Base-by-base conservation (phyloP, 2,113 vertebrate genomes). In the Cyprinodon tularosa region DNA sequence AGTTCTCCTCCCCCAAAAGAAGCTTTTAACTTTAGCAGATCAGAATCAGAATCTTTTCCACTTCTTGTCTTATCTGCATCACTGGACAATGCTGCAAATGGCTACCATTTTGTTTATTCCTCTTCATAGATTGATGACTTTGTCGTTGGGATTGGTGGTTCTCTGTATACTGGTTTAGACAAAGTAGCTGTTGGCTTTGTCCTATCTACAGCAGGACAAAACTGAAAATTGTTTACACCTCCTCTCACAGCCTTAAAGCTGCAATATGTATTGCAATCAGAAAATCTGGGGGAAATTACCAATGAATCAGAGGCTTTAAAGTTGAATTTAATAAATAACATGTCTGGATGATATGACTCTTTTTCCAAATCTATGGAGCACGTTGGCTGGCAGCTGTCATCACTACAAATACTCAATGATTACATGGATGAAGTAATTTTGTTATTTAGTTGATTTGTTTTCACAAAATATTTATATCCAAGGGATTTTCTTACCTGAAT, bases 361-460 rank as follows among this genome's bases (percentile, higher is more conserved):
- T 59, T 15, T 20, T 47, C 63, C 80, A 68, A 80, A 63, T 48
- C 17, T 64, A 78, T 70, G 9, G 66, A 36, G 71, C 20, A 39
- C 10, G 53, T 4, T 4, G 37, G 14, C n/a, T 63, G 64, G 45
- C 75, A 83, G 76, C 65, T 80, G 71, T 5, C 45, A 72, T 14
- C 68, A 45, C 50, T 77, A 74, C 70, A 81, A 72, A 66, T 39
- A 36, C 70, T 6, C 15, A 4, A 76, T 57, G 22, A 44, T 85
- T 84, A 14, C 73, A 74, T 61, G 40, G 8, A 38, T 90, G 81
- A 59, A 7, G 4, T 72, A 5, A 87, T 50, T 48, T 77, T 36
- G 66, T 62, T 39, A 66, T 4, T 2, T 64, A 68, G 14, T 78
- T 80, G 50, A 22, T 80, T 22, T 29, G 29, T 59, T 81, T 74